Evolutionary conservation across 2,888 invertebrate species (phyloP).

Genomic region (Geotrupes spiniger): DNA sequence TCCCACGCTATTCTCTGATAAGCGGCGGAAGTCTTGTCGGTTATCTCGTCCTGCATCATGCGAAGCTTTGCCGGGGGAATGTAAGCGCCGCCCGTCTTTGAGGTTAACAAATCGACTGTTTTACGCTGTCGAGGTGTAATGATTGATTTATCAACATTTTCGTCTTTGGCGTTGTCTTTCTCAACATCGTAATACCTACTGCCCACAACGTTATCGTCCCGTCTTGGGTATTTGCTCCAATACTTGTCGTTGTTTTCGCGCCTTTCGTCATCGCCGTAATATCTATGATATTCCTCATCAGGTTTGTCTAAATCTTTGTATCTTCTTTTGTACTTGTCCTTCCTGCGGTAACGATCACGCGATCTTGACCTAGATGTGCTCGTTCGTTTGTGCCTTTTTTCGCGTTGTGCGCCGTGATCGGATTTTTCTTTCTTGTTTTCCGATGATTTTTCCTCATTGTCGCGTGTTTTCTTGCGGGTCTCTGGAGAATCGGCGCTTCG

Average conservation of each 20-base stretch:
- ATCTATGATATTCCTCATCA: conserved; percentile 33
- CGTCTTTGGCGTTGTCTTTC: conserved; percentile 26
- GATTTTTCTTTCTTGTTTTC: no score
- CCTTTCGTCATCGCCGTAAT: conserved; percentile 43
- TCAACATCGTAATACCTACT: conserved; percentile 40
- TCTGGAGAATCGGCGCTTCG: conserved; percentile 8
- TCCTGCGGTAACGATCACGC: conserved; percentile 14
- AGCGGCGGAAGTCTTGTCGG: conserved; percentile 90
- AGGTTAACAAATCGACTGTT: conserved; percentile 69
- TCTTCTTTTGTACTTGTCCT: conserved; percentile 12
- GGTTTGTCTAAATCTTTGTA: conserved; percentile 27
- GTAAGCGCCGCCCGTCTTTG: conserved; percentile 91
- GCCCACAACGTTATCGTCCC: conserved; percentile 41
- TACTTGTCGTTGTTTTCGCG: conserved; percentile 42
- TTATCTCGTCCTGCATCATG: conserved; percentile 94
- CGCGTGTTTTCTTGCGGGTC: no score
- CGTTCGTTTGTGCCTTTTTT: conserved; percentile 5
- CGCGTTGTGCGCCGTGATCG: neutral
- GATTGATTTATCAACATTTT: conserved; percentile 35
- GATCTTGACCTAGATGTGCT: conserved; percentile 20
- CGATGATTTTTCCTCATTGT: no score
- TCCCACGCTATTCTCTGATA: conserved; percentile 99
- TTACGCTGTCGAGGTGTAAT: conserved; percentile 50
- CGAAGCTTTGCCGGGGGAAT: conserved; percentile 96
- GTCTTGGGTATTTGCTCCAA: conserved; percentile 48